These are phyloP conservation scores for Pachyuromys duprasi DNA, from an alignment of 2,797 vertebrate species.

Conservation along the genomic window DNA sequence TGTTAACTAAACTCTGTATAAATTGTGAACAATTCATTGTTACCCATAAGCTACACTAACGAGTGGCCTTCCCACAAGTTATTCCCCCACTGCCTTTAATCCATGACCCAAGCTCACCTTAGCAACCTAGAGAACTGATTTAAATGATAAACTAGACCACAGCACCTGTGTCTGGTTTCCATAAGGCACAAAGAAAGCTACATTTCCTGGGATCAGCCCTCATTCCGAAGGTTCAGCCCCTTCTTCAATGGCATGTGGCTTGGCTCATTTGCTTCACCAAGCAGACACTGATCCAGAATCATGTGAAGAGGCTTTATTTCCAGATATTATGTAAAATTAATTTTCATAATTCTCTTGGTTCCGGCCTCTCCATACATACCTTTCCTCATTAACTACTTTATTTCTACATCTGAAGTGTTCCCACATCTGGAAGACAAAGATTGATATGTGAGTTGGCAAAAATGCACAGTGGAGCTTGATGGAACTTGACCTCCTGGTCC, in stretches of 20 bases:
- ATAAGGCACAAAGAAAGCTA: constrained; percentile 39
- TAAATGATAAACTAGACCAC: constrained; percentile 55
- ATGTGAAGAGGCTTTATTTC: constrained; percentile 84
- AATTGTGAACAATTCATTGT: background rate
- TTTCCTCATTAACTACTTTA: constrained; percentile 84
- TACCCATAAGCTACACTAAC: background rate
- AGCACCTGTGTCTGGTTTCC: constrained; percentile 74
- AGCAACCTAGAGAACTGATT: constrained; percentile 50
- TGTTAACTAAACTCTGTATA: constrained; percentile 1
- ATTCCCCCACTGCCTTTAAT: background rate
- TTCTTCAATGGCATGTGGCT: constrained; percentile 41
- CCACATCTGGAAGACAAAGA: constrained; percentile 64
- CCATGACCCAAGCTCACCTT: constrained; percentile 34
- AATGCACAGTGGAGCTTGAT: background rate
- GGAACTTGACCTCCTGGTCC: background rate
- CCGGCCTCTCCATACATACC: constrained; percentile 80
- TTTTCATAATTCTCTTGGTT: constrained; percentile 87
- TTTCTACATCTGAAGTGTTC: constrained; percentile 81
- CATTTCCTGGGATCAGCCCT: background rate
- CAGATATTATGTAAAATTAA: constrained; percentile 87
- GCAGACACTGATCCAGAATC: constrained; percentile 79
- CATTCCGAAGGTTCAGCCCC: background rate
- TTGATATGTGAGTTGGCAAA: constrained; percentile 47
- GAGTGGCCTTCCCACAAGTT: background rate
- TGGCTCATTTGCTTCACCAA: constrained; percentile 81